Percentiles rank a stretch among this genome's conserved stretches.
Evolutionary conservation across 2,888 invertebrate genomes (phyloP).

Genomic region (Barypeithes pellucidus): DNA sequence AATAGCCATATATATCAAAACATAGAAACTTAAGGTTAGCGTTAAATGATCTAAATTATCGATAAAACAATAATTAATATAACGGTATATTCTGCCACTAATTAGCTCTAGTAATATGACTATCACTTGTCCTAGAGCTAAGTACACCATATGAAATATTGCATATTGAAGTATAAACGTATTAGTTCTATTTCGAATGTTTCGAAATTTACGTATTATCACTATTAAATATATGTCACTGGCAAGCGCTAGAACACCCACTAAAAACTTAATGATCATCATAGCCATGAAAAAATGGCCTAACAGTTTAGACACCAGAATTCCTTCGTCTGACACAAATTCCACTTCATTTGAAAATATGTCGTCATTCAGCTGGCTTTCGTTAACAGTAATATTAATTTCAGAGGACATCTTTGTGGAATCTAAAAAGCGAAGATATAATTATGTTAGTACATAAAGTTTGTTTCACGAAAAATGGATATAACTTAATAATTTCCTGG

Average conservation of each 20-base stretch:
- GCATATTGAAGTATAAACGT: slow-evolving; percentile 26
- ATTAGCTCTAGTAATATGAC: background rate
- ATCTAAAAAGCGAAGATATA: too few relatives aligned
- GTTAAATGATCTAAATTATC: background rate
- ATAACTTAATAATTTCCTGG: too few relatives aligned
- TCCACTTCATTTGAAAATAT: background rate
- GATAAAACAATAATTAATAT: background rate
- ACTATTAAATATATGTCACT: slow-evolving; percentile 31
- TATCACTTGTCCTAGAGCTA: background rate
- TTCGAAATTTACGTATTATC: slow-evolving; percentile 30
- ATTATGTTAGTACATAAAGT: too few relatives aligned
- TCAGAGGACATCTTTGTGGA: background rate
- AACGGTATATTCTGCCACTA: background rate
- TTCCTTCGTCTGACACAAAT: background rate
- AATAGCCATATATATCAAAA: slow-evolving; percentile 3
- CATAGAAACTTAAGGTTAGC: background rate
- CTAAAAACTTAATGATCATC: background rate
- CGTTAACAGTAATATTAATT: background rate
- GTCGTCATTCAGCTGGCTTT: background rate
- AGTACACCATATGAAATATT: slow-evolving; percentile 22
- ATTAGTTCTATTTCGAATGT: slow-evolving; percentile 31
- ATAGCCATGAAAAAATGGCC: background rate
- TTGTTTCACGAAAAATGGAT: too few relatives aligned
- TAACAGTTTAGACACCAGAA: background rate
- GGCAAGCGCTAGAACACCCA: background rate